Base-by-base conservation (phyloP, 2,797 vertebrate genomes). In the Glyptemys insculpta region DNA sequence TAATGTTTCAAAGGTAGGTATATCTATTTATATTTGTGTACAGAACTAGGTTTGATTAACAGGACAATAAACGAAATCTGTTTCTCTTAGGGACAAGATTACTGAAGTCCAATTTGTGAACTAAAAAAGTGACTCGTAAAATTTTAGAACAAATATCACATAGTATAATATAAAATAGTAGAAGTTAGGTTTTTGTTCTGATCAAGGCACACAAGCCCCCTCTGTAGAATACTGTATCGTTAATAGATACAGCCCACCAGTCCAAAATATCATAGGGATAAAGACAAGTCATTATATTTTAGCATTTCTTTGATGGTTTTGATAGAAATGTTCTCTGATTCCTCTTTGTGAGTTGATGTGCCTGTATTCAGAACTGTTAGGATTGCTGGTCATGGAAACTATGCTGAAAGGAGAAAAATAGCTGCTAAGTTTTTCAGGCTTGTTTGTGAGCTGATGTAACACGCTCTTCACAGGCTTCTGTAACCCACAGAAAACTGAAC, bases 231-330 rank as follows among this genome's bases (percentile, higher is more conserved):
- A 91, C 52, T 37, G 19, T 56, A 44, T 49, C 54, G 15, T 83
- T 56, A 65, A 50, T 65, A 37, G 14, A n/a, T 14, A 80, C 19
- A 59, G 54, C 15, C 49, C 41, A 53, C 10, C 1, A 44, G 91
- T 62, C 68, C 12, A 23, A 21, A 52, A 27, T 8, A 8, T 25
- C 5, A 6, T 37, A 25, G 23, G 53, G 52, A 44, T 0, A 4
- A 54, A 79, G 37, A 57, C 21, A 27, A 49, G 59, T 15, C 83
- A 41, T 57, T 31, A 31, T 54, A 74, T 37, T 50, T 34, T 54
- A 0, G 0, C 44, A 5, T 18, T 29, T n/a, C 44, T 83, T 19
- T 23, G 47, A 79, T 12, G 79, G 44, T 25, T 7, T 78, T 54
- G 50, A 59, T 23, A 34, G 47, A 37, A 91, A 47, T 8, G 5